Evolutionary conservation across 2,888 invertebrate species (phyloP).

Genomic region (Arctia plantaginis): DNA sequence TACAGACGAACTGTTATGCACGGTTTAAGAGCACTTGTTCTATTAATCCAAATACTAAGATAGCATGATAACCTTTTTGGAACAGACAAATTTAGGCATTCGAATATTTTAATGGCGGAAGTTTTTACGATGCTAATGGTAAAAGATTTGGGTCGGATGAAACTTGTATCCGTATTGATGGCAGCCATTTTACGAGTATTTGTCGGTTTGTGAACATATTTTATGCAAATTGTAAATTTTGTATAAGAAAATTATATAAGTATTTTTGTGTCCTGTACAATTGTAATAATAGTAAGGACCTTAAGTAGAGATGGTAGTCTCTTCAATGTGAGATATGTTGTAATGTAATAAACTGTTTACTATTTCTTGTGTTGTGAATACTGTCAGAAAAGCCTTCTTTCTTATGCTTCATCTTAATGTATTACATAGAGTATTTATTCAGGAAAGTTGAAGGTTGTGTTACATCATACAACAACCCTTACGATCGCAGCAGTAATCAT

Average conservation of each 20-base stretch:
- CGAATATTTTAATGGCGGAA: conserved; percentile 14
- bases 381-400: no score
- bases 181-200: conserved; percentile 16
- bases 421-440: no score
- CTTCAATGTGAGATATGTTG: no score
- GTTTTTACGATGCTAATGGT: conserved; percentile 9
- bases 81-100: conserved; percentile 3
- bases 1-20: conserved; percentile 5
- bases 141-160: conserved; percentile 15
- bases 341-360: no score
- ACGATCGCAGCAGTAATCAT: no score
- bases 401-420: no score
- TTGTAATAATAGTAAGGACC: background rate
- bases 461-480: no score
- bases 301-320: no score
- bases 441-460: no score
- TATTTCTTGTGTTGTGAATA: no score
- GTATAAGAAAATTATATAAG: background rate
- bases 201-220: background rate
- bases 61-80: conserved; percentile 14
- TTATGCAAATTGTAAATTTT: background rate
- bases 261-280: background rate
- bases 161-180: conserved; percentile 1
- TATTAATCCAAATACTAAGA: conserved; percentile 49
- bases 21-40: conserved; percentile 39